Evolutionary conservation across 2,888 invertebrate species (phyloP).

Genomic region (Nomada lathburiana): DNA sequence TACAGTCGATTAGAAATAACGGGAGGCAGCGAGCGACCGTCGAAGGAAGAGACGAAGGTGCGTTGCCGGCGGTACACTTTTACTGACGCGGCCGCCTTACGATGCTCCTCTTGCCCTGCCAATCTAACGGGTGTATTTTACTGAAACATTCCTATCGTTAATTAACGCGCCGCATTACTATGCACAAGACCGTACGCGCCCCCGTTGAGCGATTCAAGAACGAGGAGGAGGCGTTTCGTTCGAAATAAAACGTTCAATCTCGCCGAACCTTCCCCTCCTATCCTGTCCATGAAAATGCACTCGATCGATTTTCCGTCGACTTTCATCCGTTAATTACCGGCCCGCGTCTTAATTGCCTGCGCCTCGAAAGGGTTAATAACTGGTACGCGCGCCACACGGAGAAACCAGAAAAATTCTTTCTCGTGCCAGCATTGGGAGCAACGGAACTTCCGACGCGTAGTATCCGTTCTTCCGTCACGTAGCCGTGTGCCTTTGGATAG

Average conservation of each 20-base stretch:
- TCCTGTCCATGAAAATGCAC: no score
- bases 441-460: slow-evolving; percentile 79
- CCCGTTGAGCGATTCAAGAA: neutral
- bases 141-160: slow-evolving; percentile 17
- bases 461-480: slow-evolving; percentile 81
- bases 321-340: neutral
- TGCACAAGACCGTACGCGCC: neutral
- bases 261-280: no score
- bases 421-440: slow-evolving; percentile 73
- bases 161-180: slow-evolving; percentile 28
- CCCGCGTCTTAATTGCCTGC: neutral
- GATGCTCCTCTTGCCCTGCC: slow-evolving; percentile 14
- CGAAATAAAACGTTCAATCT: neutral
- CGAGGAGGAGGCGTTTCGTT: neutral
- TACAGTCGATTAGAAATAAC: slow-evolving; percentile 76
- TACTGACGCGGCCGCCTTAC: slow-evolving; percentile 58
- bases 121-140: slow-evolving; percentile 45
- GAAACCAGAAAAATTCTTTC: slow-evolving; percentile 70
- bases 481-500: slow-evolving; percentile 77
- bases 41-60: slow-evolving; percentile 61
- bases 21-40: slow-evolving; percentile 75
- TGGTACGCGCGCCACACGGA: slow-evolving; percentile 17
- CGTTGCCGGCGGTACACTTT: slow-evolving; percentile 61
- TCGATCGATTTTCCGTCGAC: no score
- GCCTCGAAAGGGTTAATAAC: neutral